Conservation (phyloP, 1,140 invertebrate genomes). For the Cecropterus lyciades region DNA sequence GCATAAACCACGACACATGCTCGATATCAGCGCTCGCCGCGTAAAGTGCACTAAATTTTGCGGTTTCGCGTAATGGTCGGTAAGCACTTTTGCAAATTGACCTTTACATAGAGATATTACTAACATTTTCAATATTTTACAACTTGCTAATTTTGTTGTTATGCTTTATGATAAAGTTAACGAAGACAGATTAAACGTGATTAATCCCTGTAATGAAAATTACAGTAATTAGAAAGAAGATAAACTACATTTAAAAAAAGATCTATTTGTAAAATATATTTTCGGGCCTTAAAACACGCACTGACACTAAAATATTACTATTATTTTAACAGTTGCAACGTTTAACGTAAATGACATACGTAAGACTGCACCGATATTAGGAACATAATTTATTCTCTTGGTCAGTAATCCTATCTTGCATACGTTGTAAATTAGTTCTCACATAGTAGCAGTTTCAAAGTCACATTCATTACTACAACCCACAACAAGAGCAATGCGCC, state of each 20-base stretch:
- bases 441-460: conserved; percentile 25
- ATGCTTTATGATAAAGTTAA: too few relatives aligned
- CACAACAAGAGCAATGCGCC: conserved; percentile 24
- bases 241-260: too few relatives aligned
- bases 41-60: conserved; percentile 8
- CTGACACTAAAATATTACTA: too few relatives aligned
- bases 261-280: too few relatives aligned
- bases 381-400: neutral
- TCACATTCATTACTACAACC: conserved; percentile 30
- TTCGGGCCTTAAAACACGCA: too few relatives aligned
- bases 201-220: too few relatives aligned
- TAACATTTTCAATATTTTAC: neutral
- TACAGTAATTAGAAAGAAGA: too few relatives aligned
- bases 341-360: too few relatives aligned
- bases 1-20: neutral
- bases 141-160: neutral
- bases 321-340: too few relatives aligned
- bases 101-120: conserved; percentile 3
- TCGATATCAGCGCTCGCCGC: neutral
- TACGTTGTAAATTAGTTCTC: conserved; percentile 12
- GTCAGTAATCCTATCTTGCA: neutral
- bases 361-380: too few relatives aligned
- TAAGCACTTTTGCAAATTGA: conserved; percentile 13
- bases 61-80: neutral
- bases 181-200: too few relatives aligned